Percentiles rank a stretch among this genome's conserved stretches.
Conservation (phyloP, 2,888 invertebrate species). For the Magallana nippona region DNA sequence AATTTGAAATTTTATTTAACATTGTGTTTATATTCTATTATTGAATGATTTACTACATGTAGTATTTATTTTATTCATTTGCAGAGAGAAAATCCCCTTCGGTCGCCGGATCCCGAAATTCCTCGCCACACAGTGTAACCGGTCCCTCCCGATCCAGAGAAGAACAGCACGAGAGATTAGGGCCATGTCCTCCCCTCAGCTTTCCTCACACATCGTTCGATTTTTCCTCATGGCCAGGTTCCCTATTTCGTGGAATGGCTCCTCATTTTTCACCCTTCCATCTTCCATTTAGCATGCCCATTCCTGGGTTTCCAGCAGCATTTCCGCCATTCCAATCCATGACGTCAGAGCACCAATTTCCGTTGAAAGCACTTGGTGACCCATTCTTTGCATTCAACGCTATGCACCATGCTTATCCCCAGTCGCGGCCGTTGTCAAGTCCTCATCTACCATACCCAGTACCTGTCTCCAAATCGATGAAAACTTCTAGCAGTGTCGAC, state of each 20-base stretch:
- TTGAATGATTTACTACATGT: too few relatives aligned
- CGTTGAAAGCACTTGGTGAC: conserved; percentile 43
- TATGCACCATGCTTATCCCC: conserved; percentile 34
- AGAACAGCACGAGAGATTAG: background rate
- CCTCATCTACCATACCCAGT: conserved; percentile 20
- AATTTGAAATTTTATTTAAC: too few relatives aligned
- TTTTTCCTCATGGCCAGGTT: conserved; percentile 44
- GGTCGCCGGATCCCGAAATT: background rate
- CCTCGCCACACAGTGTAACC: background rate
- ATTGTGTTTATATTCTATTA: too few relatives aligned
- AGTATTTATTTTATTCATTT: background rate
- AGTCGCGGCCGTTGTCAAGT: background rate
- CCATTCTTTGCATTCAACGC: conserved; percentile 37
- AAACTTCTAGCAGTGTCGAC: conserved; percentile 12
- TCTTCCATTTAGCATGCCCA: conserved; percentile 36
- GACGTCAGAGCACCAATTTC: conserved; percentile 20
- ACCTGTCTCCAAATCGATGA: conserved; percentile 25
- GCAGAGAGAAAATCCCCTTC: background rate
- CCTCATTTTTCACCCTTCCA: conserved; percentile 44
- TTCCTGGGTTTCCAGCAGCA: conserved; percentile 35
- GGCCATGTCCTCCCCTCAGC: background rate
- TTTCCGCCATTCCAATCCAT: conserved; percentile 37
- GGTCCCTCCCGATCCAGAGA: background rate
- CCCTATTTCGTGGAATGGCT: conserved; percentile 41
- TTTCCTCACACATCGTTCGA: conserved; percentile 40